These are phyloP conservation scores for Strix occidentalis DNA, from an alignment of 2,797 vertebrate species.

Conservation along the genomic window DNA sequence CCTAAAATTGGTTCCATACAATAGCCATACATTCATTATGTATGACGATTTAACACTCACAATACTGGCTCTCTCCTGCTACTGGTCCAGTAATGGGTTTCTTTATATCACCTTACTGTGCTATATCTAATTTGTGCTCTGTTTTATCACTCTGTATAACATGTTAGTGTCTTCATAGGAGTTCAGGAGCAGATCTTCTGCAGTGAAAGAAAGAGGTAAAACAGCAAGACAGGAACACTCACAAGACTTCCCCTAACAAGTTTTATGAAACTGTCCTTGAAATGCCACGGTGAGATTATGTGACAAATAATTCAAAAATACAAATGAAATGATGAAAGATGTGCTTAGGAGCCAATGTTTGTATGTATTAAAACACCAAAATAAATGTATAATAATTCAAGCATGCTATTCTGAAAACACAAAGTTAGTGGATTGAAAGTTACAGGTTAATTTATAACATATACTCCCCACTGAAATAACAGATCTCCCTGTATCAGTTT, in stretches of 20 bases:
- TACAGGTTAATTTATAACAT: background rate
- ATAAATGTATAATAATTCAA: background rate
- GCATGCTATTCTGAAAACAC: background rate
- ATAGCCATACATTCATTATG: background rate
- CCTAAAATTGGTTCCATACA: constrained; percentile 13
- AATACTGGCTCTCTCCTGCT: background rate
- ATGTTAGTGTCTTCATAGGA: background rate
- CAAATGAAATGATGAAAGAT: background rate
- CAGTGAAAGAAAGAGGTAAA: background rate
- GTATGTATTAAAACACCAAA: background rate
- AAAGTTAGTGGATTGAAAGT: background rate
- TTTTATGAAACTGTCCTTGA: background rate
- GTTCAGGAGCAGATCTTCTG: background rate
- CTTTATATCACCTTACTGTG: background rate
- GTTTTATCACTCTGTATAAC: background rate
- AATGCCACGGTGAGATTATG: background rate
- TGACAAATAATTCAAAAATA: background rate
- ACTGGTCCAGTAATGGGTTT: background rate
- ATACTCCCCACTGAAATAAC: background rate
- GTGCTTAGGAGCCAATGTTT: background rate
- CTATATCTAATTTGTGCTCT: background rate
- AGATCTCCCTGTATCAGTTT: background rate
- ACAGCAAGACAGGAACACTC: background rate
- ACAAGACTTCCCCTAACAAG: background rate
- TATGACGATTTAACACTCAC: background rate